Base-by-base conservation (phyloP, 2,888 invertebrate species). In the Zele albiditarsus region DNA sequence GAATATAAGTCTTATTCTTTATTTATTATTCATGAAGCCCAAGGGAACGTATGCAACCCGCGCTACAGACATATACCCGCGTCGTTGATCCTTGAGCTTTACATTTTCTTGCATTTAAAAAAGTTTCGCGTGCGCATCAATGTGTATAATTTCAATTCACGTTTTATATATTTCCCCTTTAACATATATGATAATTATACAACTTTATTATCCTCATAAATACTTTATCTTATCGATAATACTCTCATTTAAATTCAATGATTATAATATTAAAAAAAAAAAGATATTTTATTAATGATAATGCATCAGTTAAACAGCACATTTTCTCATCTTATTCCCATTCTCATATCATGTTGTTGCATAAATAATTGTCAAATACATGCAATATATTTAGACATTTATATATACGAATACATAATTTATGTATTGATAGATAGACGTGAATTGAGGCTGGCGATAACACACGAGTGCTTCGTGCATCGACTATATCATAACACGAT, bases 401-500 rank as follows among this genome's bases (percentile, higher is more conserved):
- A 46, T 46, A n/a, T n/a, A 46, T 46, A 16, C 16, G 46, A 46
- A n/a, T 53, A 23, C n/a, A 20, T 53, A 53, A 20, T 53, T n/a
- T 46, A 53, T 28, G 14, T 27, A 23, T 70, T 8, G 16, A 69
- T 69, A 6, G 69, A 53, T 3, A 12, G 27, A 53, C 25, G 23
- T n/a, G 49, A 31, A 72, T 65, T 38, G 53, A 53, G 20, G 53
- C 20, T 53, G 53, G 20, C 20, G 53, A 53, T 53, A 53, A 20
- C 20, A 53, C 53, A 53, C 20, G 10, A 53, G 20, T 20, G 20
- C 8, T 10, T 53, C n/a, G 53, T 53, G n/a, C 20, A 23, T 23
- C 38, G 38, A 23, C 38, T 62, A 38, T 38, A 65, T 65, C 33
- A 65, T 83, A 83, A 85, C 78, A 77, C 82, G 81, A 82, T 85